Base-by-base conservation (phyloP, 2,113 vertebrate species). In the Pontoporia blainvillei region DNA sequence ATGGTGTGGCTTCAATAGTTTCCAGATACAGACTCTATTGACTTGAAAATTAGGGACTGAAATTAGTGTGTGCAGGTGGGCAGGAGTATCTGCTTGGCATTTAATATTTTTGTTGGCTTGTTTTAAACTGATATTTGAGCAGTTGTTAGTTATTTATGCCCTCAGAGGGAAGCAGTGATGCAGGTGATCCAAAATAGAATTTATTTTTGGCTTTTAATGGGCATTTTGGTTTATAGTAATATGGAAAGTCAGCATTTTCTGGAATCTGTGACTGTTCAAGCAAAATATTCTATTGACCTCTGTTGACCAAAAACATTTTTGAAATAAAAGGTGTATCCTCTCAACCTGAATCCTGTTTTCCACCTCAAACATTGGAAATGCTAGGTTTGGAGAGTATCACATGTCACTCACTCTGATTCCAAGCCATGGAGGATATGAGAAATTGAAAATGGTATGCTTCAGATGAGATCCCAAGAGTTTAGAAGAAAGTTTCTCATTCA, bases 191-290 rank as follows among this genome's bases (percentile, higher is more conserved):
- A 57, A 89, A 71, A 64, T 59, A 64, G 21, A 4, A 44, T 88
- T 88, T 92, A 18, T 66, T 94, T 90, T 95, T 89, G 9, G 27
- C 31, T 95, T 95, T 71, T 27, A 86, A n/a, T 64, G 10, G 23
- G 2, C 21, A 75, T 46, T 89, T 89, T 91, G 73, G 8, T 95
- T 93, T 52, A 41, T 39, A 93, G 59, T 31, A 23, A 21, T 83
- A 82, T 36, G 23, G 54, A 29, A 90, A 88, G 6, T 52, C 61
- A 44, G 15, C 20, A 15, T 82, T 89, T 69, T 86, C 21, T 93
- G 64, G 29, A 89, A 72, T 67, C 61, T 67, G 49, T 27, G 18
- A 25, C 41, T 73, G 20, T 83, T 86, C 29, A 88, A 94, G 83
- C 15, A 86, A 86, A 67, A 73, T 94, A 91, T 15, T 85, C 15